Evolutionary conservation across 2,797 vertebrate genomes (phyloP).

Genomic region (Eurystomus glaucurus): DNA sequence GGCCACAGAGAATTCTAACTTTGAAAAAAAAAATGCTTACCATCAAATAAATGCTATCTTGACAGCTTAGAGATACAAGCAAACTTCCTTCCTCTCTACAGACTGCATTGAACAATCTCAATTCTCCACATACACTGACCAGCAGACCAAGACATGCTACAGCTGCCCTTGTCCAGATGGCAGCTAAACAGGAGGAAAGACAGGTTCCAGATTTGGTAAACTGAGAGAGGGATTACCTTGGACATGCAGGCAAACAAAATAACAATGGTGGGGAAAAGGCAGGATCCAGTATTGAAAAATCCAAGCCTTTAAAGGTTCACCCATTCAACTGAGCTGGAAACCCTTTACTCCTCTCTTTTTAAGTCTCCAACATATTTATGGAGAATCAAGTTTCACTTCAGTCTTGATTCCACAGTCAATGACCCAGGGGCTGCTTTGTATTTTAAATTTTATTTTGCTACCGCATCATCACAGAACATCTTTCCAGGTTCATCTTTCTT

Average conservation of each 20-base stretch:
- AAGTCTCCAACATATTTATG: not conserved
- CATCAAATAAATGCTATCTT: not conserved
- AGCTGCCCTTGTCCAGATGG: conserved; percentile 52
- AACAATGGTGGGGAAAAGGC: not conserved
- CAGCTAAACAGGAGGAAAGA: not conserved
- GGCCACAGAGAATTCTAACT: not conserved
- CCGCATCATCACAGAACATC: not conserved
- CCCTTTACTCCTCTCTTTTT: not conserved
- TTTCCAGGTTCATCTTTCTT: not conserved
- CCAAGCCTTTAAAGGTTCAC: not conserved
- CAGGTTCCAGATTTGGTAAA: conserved; percentile 18
- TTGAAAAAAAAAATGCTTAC: fast-evolving
- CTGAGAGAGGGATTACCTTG: conserved; percentile 6
- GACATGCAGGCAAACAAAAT: not conserved
- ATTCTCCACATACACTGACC: not conserved
- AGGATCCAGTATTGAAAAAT: fast-evolving
- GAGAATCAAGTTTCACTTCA: not conserved
- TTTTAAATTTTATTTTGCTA: not conserved
- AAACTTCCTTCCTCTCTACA: not conserved
- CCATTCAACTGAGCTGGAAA: not conserved
- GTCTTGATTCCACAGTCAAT: not conserved
- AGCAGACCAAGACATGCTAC: conserved; percentile 19
- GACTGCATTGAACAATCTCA: not conserved
- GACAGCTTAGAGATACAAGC: not conserved
- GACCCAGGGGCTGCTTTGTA: fast-evolving